Evolutionary conservation across 2,113 vertebrate genomes (phyloP).

Genomic region (Oreochromis tanganicae): DNA sequence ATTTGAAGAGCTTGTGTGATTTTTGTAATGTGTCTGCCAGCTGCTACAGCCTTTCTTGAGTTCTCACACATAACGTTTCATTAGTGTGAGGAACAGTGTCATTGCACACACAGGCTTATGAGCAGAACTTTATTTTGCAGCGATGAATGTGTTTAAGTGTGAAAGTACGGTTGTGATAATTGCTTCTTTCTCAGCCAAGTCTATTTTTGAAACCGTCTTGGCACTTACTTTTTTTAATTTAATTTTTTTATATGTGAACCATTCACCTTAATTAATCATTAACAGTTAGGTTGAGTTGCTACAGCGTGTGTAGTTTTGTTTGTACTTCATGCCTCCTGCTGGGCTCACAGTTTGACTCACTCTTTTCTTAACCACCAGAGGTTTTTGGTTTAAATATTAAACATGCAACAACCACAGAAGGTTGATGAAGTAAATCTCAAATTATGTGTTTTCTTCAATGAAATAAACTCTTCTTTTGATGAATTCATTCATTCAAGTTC

Average conservation of each 20-base stretch:
- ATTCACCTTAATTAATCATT: slow-evolving; percentile 26
- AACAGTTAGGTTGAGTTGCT: slow-evolving; percentile 7
- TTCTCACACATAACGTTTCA: background rate
- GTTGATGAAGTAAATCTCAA: background rate
- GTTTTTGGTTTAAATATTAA: background rate
- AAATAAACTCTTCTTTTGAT: background rate
- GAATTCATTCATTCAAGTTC: background rate
- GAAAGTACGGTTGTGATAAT: slow-evolving; percentile 56
- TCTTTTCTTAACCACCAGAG: background rate
- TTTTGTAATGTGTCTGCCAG: background rate
- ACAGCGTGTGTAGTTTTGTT: background rate
- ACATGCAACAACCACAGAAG: background rate
- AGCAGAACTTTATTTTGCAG: background rate
- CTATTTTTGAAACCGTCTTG: slow-evolving; percentile 37
- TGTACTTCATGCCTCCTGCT: background rate
- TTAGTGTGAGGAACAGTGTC: background rate
- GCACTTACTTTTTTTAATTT: background rate
- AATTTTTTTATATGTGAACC: background rate
- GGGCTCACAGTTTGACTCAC: background rate
- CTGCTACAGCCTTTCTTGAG: background rate
- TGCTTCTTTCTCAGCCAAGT: slow-evolving; percentile 47
- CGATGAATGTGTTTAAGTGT: slow-evolving; percentile 7
- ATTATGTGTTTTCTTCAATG: background rate
- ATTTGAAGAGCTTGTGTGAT: background rate
- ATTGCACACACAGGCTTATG: slow-evolving; percentile 5